phyloP scores from a whole-genome alignment of 2,113 vertebrate genomes.

The Equus quagga region DNA sequence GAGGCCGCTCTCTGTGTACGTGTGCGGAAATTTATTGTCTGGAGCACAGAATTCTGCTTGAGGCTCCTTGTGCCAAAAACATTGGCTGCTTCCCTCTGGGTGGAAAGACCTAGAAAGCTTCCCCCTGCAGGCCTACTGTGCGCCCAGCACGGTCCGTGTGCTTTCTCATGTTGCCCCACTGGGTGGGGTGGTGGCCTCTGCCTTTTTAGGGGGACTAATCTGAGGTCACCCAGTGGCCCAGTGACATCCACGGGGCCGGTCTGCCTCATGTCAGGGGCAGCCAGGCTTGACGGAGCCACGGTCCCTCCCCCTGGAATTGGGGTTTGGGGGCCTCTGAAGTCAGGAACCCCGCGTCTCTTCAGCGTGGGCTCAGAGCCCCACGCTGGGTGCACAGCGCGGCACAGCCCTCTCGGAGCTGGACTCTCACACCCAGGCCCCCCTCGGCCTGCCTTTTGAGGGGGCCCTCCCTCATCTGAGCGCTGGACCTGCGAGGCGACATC shows the following conservation, averaged over 20 bases:
- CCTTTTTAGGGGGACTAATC: neutral
- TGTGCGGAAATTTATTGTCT: conserved; percentile 68
- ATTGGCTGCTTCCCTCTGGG: too few species aligned
- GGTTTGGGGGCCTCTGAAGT: too few species aligned
- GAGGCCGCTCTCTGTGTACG: conserved; percentile 1
- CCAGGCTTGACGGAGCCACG: rapidly evolving
- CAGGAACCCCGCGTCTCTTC: neutral
- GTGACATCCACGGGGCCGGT: neutral
- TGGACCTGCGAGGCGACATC: rapidly evolving
- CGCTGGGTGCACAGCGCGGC: rapidly evolving
- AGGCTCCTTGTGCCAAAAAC: neutral
- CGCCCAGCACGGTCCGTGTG: rapidly evolving
- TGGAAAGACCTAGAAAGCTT: rapidly evolving
- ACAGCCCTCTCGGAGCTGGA: neutral
- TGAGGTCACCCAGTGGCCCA: neutral
- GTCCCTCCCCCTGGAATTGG: rapidly evolving
- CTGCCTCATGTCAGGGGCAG: rapidly evolving
- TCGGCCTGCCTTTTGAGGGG: neutral
- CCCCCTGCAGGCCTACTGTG: neutral
- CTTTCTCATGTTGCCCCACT: rapidly evolving
- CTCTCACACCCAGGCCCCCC: neutral
- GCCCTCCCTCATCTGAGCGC: neutral
- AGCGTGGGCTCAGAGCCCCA: rapidly evolving
- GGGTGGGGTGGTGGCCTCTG: too few species aligned
- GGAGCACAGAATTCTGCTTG: neutral